These are phyloP conservation scores for Parazoanthus darwini DNA, from an alignment of 92 coral and sea anemone genomes.

Conservation along the genomic window DNA sequence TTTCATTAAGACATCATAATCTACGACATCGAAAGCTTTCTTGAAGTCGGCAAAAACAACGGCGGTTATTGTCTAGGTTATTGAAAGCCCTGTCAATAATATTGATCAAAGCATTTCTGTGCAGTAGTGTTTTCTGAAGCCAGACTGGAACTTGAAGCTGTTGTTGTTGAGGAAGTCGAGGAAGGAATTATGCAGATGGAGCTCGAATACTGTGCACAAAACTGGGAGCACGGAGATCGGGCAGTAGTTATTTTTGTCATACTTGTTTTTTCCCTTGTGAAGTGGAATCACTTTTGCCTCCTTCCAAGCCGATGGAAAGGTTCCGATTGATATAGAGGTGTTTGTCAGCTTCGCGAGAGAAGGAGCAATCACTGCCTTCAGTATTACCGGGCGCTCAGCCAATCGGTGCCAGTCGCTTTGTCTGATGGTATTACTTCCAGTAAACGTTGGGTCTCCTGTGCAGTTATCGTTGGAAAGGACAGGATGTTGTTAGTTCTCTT, in stretches of 20 bases:
- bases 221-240: constrained; percentile 45
- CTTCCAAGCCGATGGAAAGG: constrained; percentile 50
- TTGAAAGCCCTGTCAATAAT: constrained; percentile 26
- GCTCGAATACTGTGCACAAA: constrained; percentile 33
- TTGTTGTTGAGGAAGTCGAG: constrained; percentile 24
- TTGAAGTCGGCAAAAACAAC: constrained; percentile 37
- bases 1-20: constrained; percentile 1
- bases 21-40: constrained; percentile 41
- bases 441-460: neutral
- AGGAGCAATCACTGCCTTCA: constrained; percentile 46
- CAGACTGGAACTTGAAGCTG: constrained; percentile 36
- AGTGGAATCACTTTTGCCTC: constrained; percentile 41
- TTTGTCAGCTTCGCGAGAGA: constrained; percentile 44
- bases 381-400: constrained; percentile 16
- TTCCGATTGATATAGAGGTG: constrained; percentile 29
- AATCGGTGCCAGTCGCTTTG: constrained; percentile 44
- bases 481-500: constrained; percentile 3
- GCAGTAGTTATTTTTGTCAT: constrained; percentile 44
- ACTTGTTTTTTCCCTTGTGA: constrained; percentile 15
- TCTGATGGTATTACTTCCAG: constrained; percentile 37
- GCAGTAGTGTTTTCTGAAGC: constrained; percentile 30
- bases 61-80: neutral
- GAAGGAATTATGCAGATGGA: constrained; percentile 18
- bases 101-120: constrained; percentile 40
- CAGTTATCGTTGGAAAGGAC: constrained; percentile 32